A percentile compares a stretch with the other conserved stretches of the same genome.
These are phyloP conservation scores for Cirrhinus mrigala DNA, from an alignment of 2,797 vertebrate species.

Conservation along the genomic window DNA sequence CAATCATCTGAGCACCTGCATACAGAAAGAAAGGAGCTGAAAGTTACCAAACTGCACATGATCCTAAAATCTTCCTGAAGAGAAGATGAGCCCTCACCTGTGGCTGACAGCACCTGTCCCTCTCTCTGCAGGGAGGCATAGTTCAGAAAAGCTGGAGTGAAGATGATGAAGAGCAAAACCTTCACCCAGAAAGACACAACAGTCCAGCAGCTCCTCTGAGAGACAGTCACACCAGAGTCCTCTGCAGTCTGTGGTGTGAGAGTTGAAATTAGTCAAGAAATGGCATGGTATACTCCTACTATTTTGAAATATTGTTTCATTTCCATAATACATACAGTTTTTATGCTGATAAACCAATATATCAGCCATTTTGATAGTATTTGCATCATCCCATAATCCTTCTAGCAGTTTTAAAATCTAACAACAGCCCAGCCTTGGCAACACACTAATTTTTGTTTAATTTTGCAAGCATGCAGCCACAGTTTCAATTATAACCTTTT, in stretches of 20 bases:
- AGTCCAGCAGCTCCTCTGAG: slow-evolving; percentile 66
- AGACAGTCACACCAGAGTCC: neutral
- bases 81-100: slow-evolving; percentile 68
- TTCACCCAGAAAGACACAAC: slow-evolving; percentile 74
- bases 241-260: slow-evolving; percentile 18
- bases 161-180: slow-evolving; percentile 76
- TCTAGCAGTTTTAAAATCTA: neutral
- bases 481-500: neutral
- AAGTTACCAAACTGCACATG: neutral
- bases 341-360: neutral
- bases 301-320: neutral
- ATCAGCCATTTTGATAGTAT: neutral
- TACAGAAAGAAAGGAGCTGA: neutral
- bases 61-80: neutral
- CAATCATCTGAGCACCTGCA: slow-evolving; percentile 77
- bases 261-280: neutral
- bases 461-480: neutral
- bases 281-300: neutral
- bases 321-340: neutral
- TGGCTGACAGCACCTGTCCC: slow-evolving; percentile 76
- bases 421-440: neutral
- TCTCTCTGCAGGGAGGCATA: slow-evolving; percentile 86
- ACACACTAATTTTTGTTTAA: neutral
- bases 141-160: slow-evolving; percentile 84
- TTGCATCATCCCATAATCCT: neutral